These are phyloP conservation scores for Cossypha niveicapilla DNA, from an alignment of 2,797 vertebrate genomes.

Conservation along the genomic window DNA sequence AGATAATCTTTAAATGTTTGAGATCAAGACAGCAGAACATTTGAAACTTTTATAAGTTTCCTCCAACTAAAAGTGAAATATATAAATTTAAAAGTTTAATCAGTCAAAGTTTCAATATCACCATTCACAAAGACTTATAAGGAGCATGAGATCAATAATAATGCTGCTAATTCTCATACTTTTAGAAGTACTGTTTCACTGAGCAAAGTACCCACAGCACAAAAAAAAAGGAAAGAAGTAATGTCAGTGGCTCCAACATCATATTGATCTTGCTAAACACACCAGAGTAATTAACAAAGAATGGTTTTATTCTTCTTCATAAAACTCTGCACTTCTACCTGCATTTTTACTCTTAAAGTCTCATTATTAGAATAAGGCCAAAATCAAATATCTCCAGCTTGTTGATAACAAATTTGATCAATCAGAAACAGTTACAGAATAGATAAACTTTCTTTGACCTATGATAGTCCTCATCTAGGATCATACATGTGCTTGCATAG, in stretches of 20 bases:
- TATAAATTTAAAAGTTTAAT: background rate
- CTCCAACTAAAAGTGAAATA: background rate
- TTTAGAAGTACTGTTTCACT: background rate
- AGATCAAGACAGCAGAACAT: background rate
- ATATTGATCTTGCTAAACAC: background rate
- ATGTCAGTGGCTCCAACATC: background rate
- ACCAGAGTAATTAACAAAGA: background rate
- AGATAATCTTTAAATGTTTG: background rate
- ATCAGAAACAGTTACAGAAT: background rate
- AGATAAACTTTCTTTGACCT: background rate
- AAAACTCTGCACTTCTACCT: background rate
- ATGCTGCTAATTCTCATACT: background rate
- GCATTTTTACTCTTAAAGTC: background rate
- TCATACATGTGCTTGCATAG: background rate
- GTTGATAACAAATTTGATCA: background rate
- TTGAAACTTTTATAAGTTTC: background rate
- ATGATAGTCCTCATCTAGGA: background rate
- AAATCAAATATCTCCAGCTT: background rate
- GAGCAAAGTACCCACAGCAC: background rate
- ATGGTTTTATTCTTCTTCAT: background rate
- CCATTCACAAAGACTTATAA: background rate
- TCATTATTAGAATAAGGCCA: background rate
- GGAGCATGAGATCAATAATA: background rate
- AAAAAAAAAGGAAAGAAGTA: background rate
- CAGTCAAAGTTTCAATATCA: background rate